Conservation (phyloP, 2,113 vertebrate genomes). For the Oplegnathus fasciatus region DNA sequence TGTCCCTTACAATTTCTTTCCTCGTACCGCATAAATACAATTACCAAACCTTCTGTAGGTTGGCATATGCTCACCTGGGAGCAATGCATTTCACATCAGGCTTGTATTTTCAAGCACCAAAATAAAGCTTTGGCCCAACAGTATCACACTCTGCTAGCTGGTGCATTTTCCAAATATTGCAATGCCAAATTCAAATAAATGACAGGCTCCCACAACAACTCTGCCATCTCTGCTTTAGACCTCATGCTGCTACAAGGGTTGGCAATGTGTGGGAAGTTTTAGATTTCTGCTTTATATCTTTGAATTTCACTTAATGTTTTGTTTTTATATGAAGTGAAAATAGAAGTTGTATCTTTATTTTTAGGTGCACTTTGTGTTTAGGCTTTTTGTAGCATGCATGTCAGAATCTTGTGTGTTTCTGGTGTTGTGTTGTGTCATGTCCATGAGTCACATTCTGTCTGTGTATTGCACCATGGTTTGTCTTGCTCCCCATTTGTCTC, state of each 20-base stretch:
- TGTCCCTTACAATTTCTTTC: background rate
- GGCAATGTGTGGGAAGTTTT: constrained; percentile 12
- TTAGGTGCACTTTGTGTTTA: background rate
- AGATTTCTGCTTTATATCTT: constrained; percentile 4
- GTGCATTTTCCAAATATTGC: constrained; percentile 3
- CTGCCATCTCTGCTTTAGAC: constrained; percentile 18
- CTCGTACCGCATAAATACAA: background rate
- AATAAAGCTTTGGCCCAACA: constrained; percentile 22
- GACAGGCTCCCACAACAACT: constrained; percentile 21
- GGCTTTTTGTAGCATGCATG: constrained; percentile 56
- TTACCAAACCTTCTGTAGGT: constrained; percentile 4
- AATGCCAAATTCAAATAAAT: constrained; percentile 7
- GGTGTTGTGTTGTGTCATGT: constrained; percentile 46
- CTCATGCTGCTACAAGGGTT: constrained; percentile 21
- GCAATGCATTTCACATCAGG: constrained; percentile 35
- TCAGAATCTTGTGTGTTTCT: constrained; percentile 47
- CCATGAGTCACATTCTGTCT: constrained; percentile 49
- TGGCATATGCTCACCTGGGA: constrained; percentile 5
- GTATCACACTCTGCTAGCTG: constrained; percentile 18
- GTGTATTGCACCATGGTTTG: constrained; percentile 62
- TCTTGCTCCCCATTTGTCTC: constrained; percentile 69
- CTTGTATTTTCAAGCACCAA: constrained; percentile 37
- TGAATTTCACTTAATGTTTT: background rate
- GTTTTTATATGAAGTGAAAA: background rate
- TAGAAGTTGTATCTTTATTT: constrained; percentile 5